Percentiles rank a stretch among this genome's conserved stretches.
These are phyloP conservation scores for Brachylomia viminalis DNA, from an alignment of 2,888 invertebrate genomes.

Conservation along the genomic window DNA sequence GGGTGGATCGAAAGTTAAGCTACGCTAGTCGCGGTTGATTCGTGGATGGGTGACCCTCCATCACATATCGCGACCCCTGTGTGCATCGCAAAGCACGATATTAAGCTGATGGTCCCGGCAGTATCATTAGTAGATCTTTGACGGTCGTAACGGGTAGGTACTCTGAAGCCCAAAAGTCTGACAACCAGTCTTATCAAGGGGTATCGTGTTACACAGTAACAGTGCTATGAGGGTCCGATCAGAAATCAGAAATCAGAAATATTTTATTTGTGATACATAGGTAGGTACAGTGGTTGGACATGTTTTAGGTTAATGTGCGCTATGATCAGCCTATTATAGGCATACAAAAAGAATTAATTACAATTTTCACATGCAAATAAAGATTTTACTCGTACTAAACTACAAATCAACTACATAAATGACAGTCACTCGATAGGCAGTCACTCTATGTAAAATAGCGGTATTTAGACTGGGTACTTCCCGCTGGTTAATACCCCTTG, in stretches of 20 bases:
- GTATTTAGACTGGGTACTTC: conserved; percentile 19
- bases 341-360: too few relatives aligned
- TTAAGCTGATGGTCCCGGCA: background rate
- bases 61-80: background rate
- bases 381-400: too few relatives aligned
- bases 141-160: background rate
- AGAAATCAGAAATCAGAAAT: too few relatives aligned
- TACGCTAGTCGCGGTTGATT: background rate
- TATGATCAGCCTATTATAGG: too few relatives aligned
- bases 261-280: too few relatives aligned
- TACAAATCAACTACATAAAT: too few relatives aligned
- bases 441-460: background rate
- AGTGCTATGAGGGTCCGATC: too few relatives aligned
- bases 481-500: too few relatives aligned
- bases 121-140: background rate
- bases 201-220: background rate
- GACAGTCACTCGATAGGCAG: too few relatives aligned
- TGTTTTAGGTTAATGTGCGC: too few relatives aligned
- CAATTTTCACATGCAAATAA: too few relatives aligned
- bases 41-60: background rate
- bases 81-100: background rate
- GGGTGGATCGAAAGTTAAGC: background rate
- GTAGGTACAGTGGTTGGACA: too few relatives aligned
- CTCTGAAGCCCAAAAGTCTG: background rate
- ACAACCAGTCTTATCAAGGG: background rate